Evolutionary conservation across 1,140 invertebrate species (phyloP).

Genomic region (Oryzaephilus surinamensis): DNA sequence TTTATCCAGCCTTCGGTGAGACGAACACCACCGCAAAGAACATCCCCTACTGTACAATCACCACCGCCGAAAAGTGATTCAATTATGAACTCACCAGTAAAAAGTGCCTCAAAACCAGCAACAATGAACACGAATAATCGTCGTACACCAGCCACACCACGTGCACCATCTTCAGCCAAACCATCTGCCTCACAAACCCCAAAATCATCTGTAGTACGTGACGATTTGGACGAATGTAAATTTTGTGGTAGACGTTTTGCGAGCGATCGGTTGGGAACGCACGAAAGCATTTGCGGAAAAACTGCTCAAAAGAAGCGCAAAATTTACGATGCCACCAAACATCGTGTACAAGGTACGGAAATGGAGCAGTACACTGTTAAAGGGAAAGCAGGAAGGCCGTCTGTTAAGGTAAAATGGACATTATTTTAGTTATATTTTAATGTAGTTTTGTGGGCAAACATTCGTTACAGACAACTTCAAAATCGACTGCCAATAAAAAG

Average conservation of each 20-base stretch:
- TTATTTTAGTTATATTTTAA: too few relatives aligned
- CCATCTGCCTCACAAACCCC: conserved; percentile 23
- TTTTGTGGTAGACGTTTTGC: conserved; percentile 66
- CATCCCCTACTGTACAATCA: too few relatives aligned
- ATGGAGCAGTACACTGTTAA: conserved; percentile 55
- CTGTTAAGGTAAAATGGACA: conserved; percentile 22
- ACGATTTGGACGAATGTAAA: conserved; percentile 44
- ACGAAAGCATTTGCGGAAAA: conserved; percentile 73
- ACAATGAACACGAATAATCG: neutral
- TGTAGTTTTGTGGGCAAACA: too few relatives aligned
- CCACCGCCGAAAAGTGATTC: too few relatives aligned
- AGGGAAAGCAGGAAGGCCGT: conserved; percentile 17
- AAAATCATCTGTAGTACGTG: conserved; percentile 26
- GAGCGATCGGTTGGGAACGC: conserved; percentile 64
- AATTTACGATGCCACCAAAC: conserved; percentile 75
- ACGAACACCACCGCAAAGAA: too few relatives aligned
- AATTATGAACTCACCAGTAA: too few relatives aligned
- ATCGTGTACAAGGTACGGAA: conserved; percentile 77
- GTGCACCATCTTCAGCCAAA: conserved; percentile 17
- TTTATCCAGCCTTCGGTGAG: too few relatives aligned
- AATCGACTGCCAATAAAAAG: conserved; percentile 37
- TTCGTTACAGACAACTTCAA: conserved; percentile 1
- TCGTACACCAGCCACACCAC: conserved; percentile 14
- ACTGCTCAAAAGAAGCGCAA: conserved; percentile 69
- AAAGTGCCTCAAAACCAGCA: conserved; percentile 3